These are phyloP conservation scores for Pharmacophagus antenor DNA, from an alignment of 2,888 invertebrate genomes.

Conservation along the genomic window DNA sequence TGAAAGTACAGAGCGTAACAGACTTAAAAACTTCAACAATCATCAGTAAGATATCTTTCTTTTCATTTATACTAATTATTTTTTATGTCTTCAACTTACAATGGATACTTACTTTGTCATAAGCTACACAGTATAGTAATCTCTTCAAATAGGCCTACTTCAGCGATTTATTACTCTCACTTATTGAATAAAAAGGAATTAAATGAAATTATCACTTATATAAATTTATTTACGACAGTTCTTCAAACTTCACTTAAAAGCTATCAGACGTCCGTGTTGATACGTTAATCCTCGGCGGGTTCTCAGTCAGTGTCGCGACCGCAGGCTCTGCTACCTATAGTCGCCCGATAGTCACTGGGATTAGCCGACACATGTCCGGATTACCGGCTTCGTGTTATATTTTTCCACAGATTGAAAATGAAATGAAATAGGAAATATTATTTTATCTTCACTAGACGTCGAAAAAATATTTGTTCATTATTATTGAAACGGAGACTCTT, in stretches of 20 bases:
- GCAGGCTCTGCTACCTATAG: slow-evolving; percentile 26
- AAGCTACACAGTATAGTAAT: too few species aligned
- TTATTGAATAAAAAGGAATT: too few species aligned
- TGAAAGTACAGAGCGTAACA: too few species aligned
- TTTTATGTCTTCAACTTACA: too few species aligned
- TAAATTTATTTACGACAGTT: slow-evolving; percentile 1
- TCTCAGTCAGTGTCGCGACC: slow-evolving; percentile 38
- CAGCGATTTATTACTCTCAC: too few species aligned
- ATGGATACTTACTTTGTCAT: too few species aligned
- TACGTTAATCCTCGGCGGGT: slow-evolving; percentile 35
- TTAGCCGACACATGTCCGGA: slow-evolving; percentile 36
- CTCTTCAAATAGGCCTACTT: too few species aligned
- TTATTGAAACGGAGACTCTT: neutral
- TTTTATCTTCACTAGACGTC: neutral
- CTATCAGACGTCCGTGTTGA: slow-evolving; percentile 12
- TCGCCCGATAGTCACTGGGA: slow-evolving; percentile 33
- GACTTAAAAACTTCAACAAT: too few species aligned
- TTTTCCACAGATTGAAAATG: slow-evolving; percentile 22
- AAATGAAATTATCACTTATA: neutral
- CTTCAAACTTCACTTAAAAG: neutral
- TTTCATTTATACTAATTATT: too few species aligned
- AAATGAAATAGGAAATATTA: slow-evolving; percentile 19
- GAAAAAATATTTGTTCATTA: neutral
- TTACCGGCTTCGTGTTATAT: slow-evolving; percentile 25
- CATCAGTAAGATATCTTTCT: too few species aligned